Base-by-base conservation (phyloP, 1,140 invertebrate species). In the Vanessa tameamea region DNA sequence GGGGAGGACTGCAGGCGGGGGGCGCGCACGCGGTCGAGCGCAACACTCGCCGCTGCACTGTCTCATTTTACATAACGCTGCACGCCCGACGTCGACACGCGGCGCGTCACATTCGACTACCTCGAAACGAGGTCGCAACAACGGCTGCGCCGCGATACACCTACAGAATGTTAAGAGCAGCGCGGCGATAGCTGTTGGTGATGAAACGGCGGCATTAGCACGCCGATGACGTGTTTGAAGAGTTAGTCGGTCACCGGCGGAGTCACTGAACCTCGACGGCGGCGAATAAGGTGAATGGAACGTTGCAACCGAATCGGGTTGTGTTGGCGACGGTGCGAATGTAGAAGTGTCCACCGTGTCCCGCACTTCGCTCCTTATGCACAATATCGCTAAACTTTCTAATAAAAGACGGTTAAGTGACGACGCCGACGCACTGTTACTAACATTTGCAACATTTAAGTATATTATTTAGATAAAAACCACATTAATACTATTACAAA, bases 251-350 rank as follows among this genome's bases (percentile, higher is more conserved):
- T 86, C 87, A 87, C 66, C 86, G 81, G 31, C 82, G 82, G 80
- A 89, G 90, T 92, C 88, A 90, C 77, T 90, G 89, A 91, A 92
- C 90, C 87, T 87, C 86, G 82, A 76, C 82, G 86, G 69, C 77
- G 78, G 81, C 87, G 77, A 89, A 90, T 90, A 89, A 90, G 88
- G 89, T 91, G 89, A 90, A 90, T 91, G 89, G 89, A 90, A 90
- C 90, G 83, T 85, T 89, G 88, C 89, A 86, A 85, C 82, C 87
- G 87, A 90, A 86, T 81, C 83, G 80, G 82, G 79, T 82, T 80
- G 71, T 80, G 78, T 78, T 79, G 65, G 72, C 77, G 76, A 78
- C 77, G 81, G 76, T 82, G 79, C 84, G 69, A 76, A 78, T 78
- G 81, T 82, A 80, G 80, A 75, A 73, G 76, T 20, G 20, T 76